Base-by-base conservation (phyloP, 1,140 invertebrate genomes). In the Glossosoma conforme region DNA sequence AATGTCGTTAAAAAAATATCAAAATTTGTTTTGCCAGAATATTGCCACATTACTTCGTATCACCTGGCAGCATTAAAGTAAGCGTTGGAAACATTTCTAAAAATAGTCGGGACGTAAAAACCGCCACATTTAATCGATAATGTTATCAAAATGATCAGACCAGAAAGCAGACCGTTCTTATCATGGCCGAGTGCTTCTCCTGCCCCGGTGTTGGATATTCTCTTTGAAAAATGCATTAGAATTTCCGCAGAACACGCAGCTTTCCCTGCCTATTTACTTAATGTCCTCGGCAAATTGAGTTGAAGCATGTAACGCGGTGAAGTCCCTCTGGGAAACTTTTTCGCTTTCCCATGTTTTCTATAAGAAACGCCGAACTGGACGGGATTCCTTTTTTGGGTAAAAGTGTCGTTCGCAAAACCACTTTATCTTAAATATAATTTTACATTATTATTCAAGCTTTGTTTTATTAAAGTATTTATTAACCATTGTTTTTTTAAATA, bases 151-250 rank as follows among this genome's bases (percentile, higher is more conserved):
- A 45, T 32, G 30, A 30, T 44, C 43, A 44, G 24, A 19, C n/a
- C n/a, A n/a, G n/a, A n/a, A 11, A 33, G 11, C 11, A 11, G 15
- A 33, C 13, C 11, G 24, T 20, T 40, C 18, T 30, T 48, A 45
- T 40, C 25, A 30, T 48, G 24, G 28, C 24, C 35, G 17, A 48
- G 18, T 28, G 32, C 35, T 38, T 20, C 20, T 35, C n/a, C 13
- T 15, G 15, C 18, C 18, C 22, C 35, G 18, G 9, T 1, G 25
- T 28, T n/a, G n/a, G n/a, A 28, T 48, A 21, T 32, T 44, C 32
- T 25, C 25, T 47, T 48, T 44, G 8, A 44, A 36, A 47, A 48
- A 48, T 54, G 45, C 52, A 54, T 54, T 54, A 44, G 44, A 54
- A 54, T 20, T 42, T 44, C 44, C 33, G 30, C 25, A 48, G 25